Base-by-base conservation (phyloP, 2,113 vertebrate species). In the Archocentrus centrarchus region DNA sequence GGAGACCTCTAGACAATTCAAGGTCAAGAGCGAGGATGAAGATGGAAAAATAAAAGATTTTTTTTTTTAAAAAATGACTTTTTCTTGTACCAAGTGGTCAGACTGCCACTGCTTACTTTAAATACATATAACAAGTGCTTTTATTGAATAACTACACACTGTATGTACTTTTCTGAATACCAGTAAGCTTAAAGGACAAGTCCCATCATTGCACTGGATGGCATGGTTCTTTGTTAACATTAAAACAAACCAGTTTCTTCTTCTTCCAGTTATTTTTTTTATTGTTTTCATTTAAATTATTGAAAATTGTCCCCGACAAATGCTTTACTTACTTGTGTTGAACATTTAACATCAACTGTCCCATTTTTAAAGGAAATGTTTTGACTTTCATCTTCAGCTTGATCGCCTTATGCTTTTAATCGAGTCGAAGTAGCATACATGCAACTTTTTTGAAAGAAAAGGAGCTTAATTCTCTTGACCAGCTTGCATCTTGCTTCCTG, bases 401-500 rank as follows among this genome's bases (percentile, higher is more conserved):
- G 44, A 5, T 0, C 3, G 0, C n/a, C 1, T 44, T 41, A 27
- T 39, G 39, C 2, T 17, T 77, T 57, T 77, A 86, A 70, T 41
- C 27, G 61, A 60, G 39, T 39, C 22, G 18, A 24, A 79, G 30
- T 62, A n/a, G 0, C 7, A 81, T 53, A 68, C 37, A 7, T 57
- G 59, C 7, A 18, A 37, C 59, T 53, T 75, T 27, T 20, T 15
- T 75, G 57, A 78, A 41, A 41, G 44, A 61, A 39, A 58, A 27
- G 14, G 37, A 61, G 76, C 35, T 79, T 81, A 77, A 81, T 85
- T 81, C 32, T 89, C 81, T 60, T 82, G 77, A 83, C 64, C 87
- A 89, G 64, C 47, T 86, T 88, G 92, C 88, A 85, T 70, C 94
- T 80, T 86, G 59, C 88, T 70, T 81, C 63, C 75, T 89, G 87